Base-by-base conservation (phyloP, 1,140 invertebrate genomes). In the Drosophila kepulauana region DNA sequence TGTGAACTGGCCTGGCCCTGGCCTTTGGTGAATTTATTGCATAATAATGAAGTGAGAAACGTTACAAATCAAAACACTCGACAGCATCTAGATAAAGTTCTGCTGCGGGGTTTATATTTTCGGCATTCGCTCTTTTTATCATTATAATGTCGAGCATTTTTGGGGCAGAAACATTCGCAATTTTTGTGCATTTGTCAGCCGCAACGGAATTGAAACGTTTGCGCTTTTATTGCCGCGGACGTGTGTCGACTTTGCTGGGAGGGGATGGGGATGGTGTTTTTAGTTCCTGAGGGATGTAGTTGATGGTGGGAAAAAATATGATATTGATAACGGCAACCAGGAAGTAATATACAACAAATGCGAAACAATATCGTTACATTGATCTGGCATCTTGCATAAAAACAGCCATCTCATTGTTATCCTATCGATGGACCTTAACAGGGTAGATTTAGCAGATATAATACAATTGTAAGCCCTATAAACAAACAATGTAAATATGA, bases 1-100 rank as follows among this genome's bases (percentile, higher is more conserved):
- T 63, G 67, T 49, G 57, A 38, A 35, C 57, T 63, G 13, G 62
- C 66, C 62, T 70, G 25, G 56, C 66, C 66, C 56, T 57, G 20
- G 20, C 20, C 20, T 25, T 0, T 25, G 61, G 45, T 51, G 70
- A 74, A 77, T 92, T 92, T 92, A 92, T 92, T 80, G 91, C 87
- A 92, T 92, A 92, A 91, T 92, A 92, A 92, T 92, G 87, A 92
- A 92, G 91, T 92, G 91, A 92, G 87, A 92, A 92, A 92, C 91
- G 91, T 92, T 91, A 92, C 91, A 92, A 92, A 92, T 92, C 91
- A 92, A 92, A 92, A 92, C 91, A 92, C 91, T 91, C 91, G 91
- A 91, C 91, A 75, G 78, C 84, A 84, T 75, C 70, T 51, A 89
- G 81, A 87, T 87, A 87, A 88, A 84, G 54, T 91, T 81, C 71